Base-by-base conservation (phyloP, 2,797 vertebrate genomes). In the Notolepis coatsorum region DNA sequence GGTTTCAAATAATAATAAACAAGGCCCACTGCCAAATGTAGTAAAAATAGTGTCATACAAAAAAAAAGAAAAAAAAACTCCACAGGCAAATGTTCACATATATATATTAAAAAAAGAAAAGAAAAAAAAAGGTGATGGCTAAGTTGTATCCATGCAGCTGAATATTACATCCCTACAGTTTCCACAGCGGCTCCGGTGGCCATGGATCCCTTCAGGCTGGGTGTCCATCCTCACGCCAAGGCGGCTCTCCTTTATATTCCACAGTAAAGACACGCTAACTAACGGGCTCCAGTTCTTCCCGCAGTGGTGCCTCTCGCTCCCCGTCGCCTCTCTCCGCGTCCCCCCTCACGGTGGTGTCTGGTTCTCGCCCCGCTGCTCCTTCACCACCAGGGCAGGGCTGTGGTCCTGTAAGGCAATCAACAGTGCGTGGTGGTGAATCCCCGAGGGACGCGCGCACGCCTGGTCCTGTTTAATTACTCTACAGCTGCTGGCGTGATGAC, bases 391-490 rank as follows among this genome's bases (percentile, higher is more conserved):
- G n/a, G 9, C 10, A 4, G 13, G 54, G 25, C 59, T 65, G 52
- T 58, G 52, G 68, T n/a, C 2, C 72, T 75, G 70, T 42, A 39
- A 68, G 56, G 61, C 21, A 71, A 67, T 73, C 80, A 71, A 62
- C 42, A 4, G 62, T 68, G 75, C 79, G 65, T 68, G 80, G 70
- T 68, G 80, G 70, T 81, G 84, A 76, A 79, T 89, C 82, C 86
- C 81, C 70, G 1, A 61, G 28, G 58, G 41, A 27, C 59, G 9
- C 8, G 10, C 15, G 7, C 43, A 6, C 20, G 20, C 41, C 13
- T 7, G 13, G 70, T 75, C 86, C 86, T 88, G 79, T 86, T 87
- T 87, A 86, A 88, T 88, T 89, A 77, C 89, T 66, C 75, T 12
- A 35, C 9, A 12, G 9, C 80, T 56, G 63, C 81, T 83, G 67